Percentiles rank a stretch among this genome's conserved stretches.
phyloP scores from a whole-genome alignment of 2,113 vertebrate genomes.

The Apodemus speciosus region DNA sequence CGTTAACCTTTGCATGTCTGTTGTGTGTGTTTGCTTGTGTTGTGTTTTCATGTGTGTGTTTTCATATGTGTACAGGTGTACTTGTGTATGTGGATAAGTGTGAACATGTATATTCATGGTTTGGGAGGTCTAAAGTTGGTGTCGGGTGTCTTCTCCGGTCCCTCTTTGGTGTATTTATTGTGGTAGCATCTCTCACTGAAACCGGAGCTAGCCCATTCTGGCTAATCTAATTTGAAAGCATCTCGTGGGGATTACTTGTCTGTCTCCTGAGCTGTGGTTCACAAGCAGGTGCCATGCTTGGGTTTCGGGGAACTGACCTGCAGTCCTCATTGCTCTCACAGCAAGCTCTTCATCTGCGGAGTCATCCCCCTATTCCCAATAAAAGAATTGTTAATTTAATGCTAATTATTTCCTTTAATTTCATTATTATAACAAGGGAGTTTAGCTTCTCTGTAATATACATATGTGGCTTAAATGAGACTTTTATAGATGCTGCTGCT shows the following conservation, averaged over 20 bases:
- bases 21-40: not conserved
- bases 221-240: not conserved
- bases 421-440: slow-evolving; percentile 42
- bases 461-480: not conserved
- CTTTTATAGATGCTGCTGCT: not conserved
- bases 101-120: not conserved
- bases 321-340: too few relatives aligned
- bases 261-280: not conserved
- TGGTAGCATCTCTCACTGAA: not conserved
- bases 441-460: slow-evolving; percentile 14
- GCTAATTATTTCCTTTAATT: slow-evolving; percentile 36
- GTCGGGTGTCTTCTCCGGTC: not conserved
- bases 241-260: not conserved
- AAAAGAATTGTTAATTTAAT: slow-evolving; percentile 17
- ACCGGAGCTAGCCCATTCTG: not conserved
- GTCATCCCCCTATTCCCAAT: not conserved
- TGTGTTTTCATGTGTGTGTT: not conserved
- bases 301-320: not conserved
- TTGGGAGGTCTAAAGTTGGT: not conserved
- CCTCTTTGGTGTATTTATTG: not conserved
- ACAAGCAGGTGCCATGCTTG: too few relatives aligned
- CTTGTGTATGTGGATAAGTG: not conserved
- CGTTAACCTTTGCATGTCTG: not conserved
- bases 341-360: not conserved
- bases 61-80: not conserved